These are phyloP conservation scores for Zaprionus lachaisei DNA, from an alignment of 1,140 invertebrate genomes.

Conservation along the genomic window DNA sequence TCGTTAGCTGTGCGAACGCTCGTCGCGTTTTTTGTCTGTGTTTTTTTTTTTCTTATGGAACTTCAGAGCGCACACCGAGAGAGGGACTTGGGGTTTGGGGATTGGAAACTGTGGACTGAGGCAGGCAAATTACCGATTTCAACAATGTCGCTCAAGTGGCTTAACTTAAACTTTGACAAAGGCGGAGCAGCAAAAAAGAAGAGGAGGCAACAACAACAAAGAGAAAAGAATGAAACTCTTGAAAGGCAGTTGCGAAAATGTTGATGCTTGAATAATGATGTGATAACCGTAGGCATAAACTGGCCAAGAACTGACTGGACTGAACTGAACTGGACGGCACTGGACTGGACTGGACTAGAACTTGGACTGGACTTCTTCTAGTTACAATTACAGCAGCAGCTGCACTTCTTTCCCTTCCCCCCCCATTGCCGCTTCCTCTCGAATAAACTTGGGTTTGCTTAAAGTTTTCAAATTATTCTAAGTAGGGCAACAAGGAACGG, in stretches of 20 bases:
- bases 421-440: slow-evolving; percentile 45
- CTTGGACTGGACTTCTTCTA: slow-evolving; percentile 32
- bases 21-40: slow-evolving; percentile 31
- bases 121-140: slow-evolving; percentile 82
- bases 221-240: slow-evolving; percentile 1
- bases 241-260: slow-evolving; percentile 48
- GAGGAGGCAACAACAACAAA: slow-evolving; percentile 5
- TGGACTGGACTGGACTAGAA: slow-evolving; percentile 36
- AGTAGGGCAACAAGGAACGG: slow-evolving; percentile 58
- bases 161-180: slow-evolving; percentile 81
- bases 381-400: slow-evolving; percentile 71
- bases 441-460: slow-evolving; percentile 51
- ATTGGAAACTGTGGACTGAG: slow-evolving; percentile 1
- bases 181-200: slow-evolving; percentile 20
- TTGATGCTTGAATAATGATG: slow-evolving; percentile 82
- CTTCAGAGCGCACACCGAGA: slow-evolving; percentile 19
- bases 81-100: slow-evolving; percentile 5
- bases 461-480: slow-evolving; percentile 82
- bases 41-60: slow-evolving; percentile 53
- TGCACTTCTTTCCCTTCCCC: slow-evolving; percentile 45
- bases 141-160: slow-evolving; percentile 81
- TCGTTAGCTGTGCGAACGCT: slow-evolving; percentile 66
- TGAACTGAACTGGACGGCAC: slow-evolving; percentile 43
- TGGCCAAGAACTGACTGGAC: slow-evolving; percentile 44
- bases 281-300: slow-evolving; percentile 81